Evolutionary conservation across 2,797 vertebrate species (phyloP).

Genomic region (Ceryle rudis): DNA sequence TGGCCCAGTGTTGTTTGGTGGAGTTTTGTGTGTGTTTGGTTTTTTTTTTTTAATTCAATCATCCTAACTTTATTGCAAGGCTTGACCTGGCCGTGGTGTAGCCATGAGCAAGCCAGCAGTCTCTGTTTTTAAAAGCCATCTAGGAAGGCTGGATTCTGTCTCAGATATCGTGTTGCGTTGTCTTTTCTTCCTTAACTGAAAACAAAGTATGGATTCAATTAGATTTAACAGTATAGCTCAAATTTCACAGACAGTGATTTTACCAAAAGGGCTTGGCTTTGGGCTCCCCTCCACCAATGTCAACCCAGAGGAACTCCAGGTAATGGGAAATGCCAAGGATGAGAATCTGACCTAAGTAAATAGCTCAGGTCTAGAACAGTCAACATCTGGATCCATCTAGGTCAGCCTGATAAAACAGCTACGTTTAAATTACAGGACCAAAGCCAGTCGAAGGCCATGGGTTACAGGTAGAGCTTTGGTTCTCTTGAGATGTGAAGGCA

Average conservation of each 20-base stretch:
- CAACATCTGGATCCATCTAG: background rate
- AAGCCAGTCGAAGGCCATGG: background rate
- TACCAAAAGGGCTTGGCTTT: background rate
- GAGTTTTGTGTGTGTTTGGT: no score
- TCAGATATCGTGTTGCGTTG: background rate
- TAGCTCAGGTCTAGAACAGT: background rate
- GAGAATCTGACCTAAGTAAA: background rate
- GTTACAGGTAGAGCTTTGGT: background rate
- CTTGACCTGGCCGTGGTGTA: background rate
- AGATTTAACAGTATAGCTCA: background rate
- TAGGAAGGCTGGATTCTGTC: background rate
- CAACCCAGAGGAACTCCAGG: background rate
- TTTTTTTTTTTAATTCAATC: background rate
- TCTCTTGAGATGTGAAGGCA: background rate
- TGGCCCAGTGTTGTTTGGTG: background rate
- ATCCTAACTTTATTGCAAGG: background rate
- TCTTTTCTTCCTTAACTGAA: background rate
- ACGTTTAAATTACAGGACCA: background rate
- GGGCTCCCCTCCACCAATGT: background rate
- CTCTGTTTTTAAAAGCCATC: background rate
- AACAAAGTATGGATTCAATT: background rate
- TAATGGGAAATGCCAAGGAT: background rate
- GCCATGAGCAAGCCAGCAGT: background rate
- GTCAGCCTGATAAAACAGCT: background rate
- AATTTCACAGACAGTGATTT: background rate